Conservation (phyloP, 2,888 invertebrate species). For the Rosalia funebris region DNA sequence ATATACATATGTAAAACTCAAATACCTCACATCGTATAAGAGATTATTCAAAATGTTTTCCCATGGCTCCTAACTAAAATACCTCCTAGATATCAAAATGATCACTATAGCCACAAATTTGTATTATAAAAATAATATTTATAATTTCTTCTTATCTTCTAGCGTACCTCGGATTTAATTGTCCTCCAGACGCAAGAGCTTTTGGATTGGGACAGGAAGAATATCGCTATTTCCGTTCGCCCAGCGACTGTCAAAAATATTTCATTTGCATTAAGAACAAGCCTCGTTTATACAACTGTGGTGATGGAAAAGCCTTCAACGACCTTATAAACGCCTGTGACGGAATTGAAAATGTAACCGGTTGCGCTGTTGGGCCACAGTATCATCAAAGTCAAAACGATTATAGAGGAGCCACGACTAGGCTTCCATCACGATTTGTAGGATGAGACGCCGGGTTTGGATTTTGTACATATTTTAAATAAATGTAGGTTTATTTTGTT, state of each 20-base stretch:
- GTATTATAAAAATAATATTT: too few species aligned
- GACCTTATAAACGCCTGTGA: slow-evolving; percentile 78
- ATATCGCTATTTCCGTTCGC: slow-evolving; percentile 68
- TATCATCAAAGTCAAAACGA: slow-evolving; percentile 33
- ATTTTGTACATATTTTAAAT: slow-evolving; percentile 21
- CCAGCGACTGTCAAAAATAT: slow-evolving; percentile 78
- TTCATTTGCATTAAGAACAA: slow-evolving; percentile 77
- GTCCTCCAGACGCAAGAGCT: slow-evolving; percentile 71
- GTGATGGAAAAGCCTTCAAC: slow-evolving; percentile 81
- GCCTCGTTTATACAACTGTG: slow-evolving; percentile 81
- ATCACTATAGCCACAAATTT: too few species aligned
- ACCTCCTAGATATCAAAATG: too few species aligned
- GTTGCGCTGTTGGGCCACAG: slow-evolving; percentile 68
- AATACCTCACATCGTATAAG: too few species aligned
- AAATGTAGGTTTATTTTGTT: slow-evolving; percentile 7
- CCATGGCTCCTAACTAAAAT: too few species aligned
- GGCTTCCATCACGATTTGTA: slow-evolving; percentile 12
- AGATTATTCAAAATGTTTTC: too few species aligned
- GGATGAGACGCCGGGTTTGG: not conserved
- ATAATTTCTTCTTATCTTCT: too few species aligned
- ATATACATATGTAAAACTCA: too few species aligned
- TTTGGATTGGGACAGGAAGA: slow-evolving; percentile 64
- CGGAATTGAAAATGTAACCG: slow-evolving; percentile 79
- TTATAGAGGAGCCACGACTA: slow-evolving; percentile 21
- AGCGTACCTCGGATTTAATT: slow-evolving; percentile 83